Base-by-base conservation (phyloP, 2,888 invertebrate species). In the Lithosia quadra region DNA sequence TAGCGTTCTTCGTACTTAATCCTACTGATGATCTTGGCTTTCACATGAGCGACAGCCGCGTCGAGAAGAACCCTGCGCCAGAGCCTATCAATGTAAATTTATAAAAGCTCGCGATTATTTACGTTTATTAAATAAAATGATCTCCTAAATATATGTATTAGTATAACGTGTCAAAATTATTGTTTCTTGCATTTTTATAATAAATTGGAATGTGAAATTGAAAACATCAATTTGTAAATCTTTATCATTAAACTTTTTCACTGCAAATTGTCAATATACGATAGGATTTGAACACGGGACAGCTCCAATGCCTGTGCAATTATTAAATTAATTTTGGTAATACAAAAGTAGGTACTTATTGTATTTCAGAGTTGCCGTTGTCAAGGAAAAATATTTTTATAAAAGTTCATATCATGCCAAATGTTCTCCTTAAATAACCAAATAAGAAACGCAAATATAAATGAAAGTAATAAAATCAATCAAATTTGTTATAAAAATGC, bases 401-500 rank as follows among this genome's bases (percentile, higher is more conserved):
- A 28, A 28, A 28, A 2, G 28, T 28, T 28, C 28, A 28, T 5
- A 28, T 4, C 28, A 28, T 43, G 2, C 2, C 43, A 9, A 10
- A 10, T 43, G 43, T 43, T 43, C 8, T 15, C 8, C 43, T 9
- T 43, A 43, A 43, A 8, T 43, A 5, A 2, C 43, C 8, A n/a
- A n/a, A n/a, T n/a, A n/a, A n/a, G n/a, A n/a, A n/a, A n/a, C 15
- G 43, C 10, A 55, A 11, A 0, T n/a, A 3, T n/a, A 22, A 22
- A 55, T 13, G 15, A 39, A 39, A 36, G 21, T 24, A 55, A 36
- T 55, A 13, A 18, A 60, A 15, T 34, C 5, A 21, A 66, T 64
- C 56, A 67, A 77, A 69, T 49, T 76, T 72, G 68, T 70, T 74
- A 79, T 64, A 74, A 77, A 78, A 77, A 74, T 59, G 67, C 10